Conservation (phyloP, 2,888 invertebrate species). For the Drosophila setosimentum region DNA sequence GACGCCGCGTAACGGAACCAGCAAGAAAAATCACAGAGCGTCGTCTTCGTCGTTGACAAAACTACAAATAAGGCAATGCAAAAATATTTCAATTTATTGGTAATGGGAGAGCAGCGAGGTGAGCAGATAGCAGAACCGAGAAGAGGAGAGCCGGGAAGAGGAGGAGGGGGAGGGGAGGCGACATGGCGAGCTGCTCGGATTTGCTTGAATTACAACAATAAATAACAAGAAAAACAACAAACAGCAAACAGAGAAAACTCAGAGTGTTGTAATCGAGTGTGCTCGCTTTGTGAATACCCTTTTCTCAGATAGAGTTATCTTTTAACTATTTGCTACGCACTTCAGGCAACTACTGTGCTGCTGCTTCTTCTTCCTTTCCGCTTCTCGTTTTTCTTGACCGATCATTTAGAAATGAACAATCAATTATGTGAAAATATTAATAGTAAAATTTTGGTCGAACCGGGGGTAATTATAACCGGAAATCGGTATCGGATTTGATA, state of each 20-base stretch:
- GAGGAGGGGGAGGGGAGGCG: conserved; percentile 22
- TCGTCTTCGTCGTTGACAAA: conserved; percentile 55
- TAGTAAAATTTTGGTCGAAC: not conserved
- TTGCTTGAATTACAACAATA: conserved; percentile 75
- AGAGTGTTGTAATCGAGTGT: not conserved
- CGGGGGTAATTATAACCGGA: not conserved
- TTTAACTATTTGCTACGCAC: not conserved
- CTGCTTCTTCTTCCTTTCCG: not conserved
- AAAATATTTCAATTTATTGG: conserved; percentile 70
- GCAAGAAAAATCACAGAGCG: conserved; percentile 53
- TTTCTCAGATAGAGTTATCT: not conserved
- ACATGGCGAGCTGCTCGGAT: conserved; percentile 68
- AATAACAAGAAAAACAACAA: conserved; percentile 51
- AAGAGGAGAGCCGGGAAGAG: not conserved
- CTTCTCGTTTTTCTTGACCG: not conserved
- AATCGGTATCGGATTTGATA: not conserved
- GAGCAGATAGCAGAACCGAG: not conserved
- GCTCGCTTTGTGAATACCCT: conserved; percentile 17
- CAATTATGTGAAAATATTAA: not conserved
- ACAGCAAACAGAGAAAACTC: conserved; percentile 27
- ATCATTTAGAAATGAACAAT: not conserved
- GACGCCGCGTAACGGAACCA: conserved; percentile 55
- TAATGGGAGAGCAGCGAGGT: conserved; percentile 52
- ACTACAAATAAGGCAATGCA: conserved; percentile 79
- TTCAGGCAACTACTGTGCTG: not conserved